phyloP scores from a whole-genome alignment of 2,888 invertebrate genomes.

The Lacanobia wlatinum region DNA sequence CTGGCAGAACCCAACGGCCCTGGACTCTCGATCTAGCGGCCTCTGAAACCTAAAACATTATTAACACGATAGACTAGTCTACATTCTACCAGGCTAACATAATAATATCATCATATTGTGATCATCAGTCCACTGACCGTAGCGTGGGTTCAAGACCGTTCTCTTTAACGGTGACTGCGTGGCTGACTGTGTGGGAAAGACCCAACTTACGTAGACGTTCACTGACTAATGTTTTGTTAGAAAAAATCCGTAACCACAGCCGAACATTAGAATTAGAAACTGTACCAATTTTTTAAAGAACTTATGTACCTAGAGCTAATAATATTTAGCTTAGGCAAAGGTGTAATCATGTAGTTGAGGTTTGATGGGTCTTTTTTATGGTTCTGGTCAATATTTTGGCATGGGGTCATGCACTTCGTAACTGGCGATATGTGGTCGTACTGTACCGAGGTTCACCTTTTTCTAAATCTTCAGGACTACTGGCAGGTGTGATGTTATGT shows the following conservation, averaged over 20 bases:
- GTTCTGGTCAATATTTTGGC: background rate
- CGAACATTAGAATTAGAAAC: constrained; percentile 5
- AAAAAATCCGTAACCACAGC: constrained; percentile 28
- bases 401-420: background rate
- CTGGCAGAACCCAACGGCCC: too few relatives aligned
- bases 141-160: constrained; percentile 34
- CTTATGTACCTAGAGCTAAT: background rate
- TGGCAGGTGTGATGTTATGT: background rate
- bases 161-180: constrained; percentile 50
- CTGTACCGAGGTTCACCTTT: background rate
- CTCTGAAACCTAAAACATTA: too few relatives aligned
- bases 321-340: background rate
- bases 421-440: background rate
- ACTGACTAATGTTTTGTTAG: constrained; percentile 30
- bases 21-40: too few relatives aligned
- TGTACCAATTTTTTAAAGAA: constrained; percentile 24
- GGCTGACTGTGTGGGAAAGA: constrained; percentile 37
- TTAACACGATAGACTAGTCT: too few relatives aligned
- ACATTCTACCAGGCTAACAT: background rate
- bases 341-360: background rate
- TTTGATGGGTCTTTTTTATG: background rate
- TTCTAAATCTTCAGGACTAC: background rate
- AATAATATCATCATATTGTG: constrained; percentile 28
- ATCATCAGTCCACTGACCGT: constrained; percentile 47
- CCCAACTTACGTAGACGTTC: constrained; percentile 24